phyloP scores from a whole-genome alignment of 2,113 vertebrate genomes.

The Tachysurus vachellii region DNA sequence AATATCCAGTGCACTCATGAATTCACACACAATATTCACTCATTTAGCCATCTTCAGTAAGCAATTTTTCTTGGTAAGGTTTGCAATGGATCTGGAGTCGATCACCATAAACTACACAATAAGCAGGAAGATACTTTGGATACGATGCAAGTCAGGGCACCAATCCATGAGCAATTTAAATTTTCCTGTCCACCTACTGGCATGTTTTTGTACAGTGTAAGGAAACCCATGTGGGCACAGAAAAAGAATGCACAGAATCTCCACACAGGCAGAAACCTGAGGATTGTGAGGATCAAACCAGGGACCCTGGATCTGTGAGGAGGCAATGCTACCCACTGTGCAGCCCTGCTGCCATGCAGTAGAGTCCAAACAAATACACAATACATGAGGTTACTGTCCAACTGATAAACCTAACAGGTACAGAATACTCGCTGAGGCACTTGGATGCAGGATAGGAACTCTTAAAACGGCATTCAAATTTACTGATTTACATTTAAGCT shows the following conservation, averaged over 20 bases:
- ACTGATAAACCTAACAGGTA: background rate
- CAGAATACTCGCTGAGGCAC: background rate
- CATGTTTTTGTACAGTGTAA: background rate
- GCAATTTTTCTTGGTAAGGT: background rate
- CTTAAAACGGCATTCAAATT: background rate
- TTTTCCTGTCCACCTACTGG: background rate
- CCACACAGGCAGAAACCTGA: background rate
- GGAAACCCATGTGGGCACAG: background rate
- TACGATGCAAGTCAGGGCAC: background rate
- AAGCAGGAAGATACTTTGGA: background rate
- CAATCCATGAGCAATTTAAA: background rate
- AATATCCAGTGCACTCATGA: background rate
- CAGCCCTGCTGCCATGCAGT: background rate
- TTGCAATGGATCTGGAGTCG: background rate
- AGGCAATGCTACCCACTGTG: background rate
- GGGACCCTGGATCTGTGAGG: background rate
- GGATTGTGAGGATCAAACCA: background rate
- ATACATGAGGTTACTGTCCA: background rate
- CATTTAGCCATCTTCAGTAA: background rate
- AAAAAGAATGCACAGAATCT: background rate
- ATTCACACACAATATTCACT: background rate
- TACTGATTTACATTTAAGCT: background rate
- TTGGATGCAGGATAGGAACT: background rate
- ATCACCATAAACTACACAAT: background rate
- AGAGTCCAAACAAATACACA: background rate